These are phyloP conservation scores for Hoplias malabaricus DNA, from an alignment of 2,113 vertebrate species.

Conservation along the genomic window DNA sequence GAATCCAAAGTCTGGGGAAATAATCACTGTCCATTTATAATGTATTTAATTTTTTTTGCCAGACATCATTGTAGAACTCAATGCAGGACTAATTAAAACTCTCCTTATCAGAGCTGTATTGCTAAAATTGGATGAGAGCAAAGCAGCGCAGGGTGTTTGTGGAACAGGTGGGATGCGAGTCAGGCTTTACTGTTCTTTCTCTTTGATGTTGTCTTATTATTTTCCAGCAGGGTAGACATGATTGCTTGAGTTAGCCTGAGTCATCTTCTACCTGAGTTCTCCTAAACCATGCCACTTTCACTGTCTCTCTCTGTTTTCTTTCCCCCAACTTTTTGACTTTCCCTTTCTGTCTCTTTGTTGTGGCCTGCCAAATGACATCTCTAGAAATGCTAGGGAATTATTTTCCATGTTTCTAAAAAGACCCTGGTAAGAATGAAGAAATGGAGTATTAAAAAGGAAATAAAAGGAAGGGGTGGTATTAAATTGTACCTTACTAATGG, in stretches of 20 bases:
- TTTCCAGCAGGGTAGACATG: constrained; percentile 52
- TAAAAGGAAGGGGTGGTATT: constrained; percentile 33
- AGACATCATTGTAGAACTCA: background rate
- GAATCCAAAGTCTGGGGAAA: too few species aligned
- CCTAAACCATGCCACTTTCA: constrained; percentile 15
- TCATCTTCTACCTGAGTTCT: constrained; percentile 47
- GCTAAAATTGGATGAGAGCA: background rate
- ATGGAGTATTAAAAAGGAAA: background rate
- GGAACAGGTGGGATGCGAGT: background rate
- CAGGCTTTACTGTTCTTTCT: background rate
- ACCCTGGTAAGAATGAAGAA: constrained; percentile 1
- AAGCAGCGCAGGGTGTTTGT: background rate
- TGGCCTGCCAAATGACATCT: constrained; percentile 49
- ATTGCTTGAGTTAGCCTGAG: constrained; percentile 47
- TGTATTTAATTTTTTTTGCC: too few species aligned
- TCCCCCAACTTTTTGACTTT: constrained; percentile 25
- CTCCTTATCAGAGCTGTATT: background rate
- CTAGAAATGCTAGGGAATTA: constrained; percentile 50
- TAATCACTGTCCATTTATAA: too few species aligned
- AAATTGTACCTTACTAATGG: too few species aligned
- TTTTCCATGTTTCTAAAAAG: constrained; percentile 54
- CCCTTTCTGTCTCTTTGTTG: constrained; percentile 40
- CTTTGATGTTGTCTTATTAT: constrained; percentile 15
- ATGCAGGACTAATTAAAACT: background rate
- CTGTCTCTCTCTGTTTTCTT: background rate